A percentile compares a stretch with the other conserved stretches of the same genome.
phyloP scores from a whole-genome alignment of 2,888 invertebrate genomes.

The Aradus depressus region DNA sequence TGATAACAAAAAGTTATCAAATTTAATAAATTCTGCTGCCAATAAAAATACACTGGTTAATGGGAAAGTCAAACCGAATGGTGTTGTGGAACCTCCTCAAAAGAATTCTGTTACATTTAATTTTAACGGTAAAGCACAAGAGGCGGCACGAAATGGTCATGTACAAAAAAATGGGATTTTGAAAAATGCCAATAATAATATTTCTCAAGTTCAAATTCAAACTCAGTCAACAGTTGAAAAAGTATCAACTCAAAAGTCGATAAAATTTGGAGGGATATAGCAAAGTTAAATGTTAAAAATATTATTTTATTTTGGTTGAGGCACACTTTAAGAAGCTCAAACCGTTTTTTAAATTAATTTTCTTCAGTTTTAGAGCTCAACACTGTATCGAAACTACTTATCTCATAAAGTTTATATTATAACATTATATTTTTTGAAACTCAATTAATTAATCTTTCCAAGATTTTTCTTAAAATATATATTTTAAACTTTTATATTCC shows the following conservation, averaged over 20 bases:
- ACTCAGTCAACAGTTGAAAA: conserved; percentile 15
- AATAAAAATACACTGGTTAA: conserved; percentile 11
- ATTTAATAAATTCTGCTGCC: conserved; percentile 17
- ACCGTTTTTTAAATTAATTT: too few species aligned
- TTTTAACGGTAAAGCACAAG: conserved; percentile 23
- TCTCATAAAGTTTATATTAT: too few species aligned
- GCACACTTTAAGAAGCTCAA: conserved; percentile 7
- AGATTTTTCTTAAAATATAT: too few species aligned
- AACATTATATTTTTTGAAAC: too few species aligned
- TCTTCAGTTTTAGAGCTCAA: too few species aligned
- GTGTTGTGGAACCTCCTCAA: conserved; percentile 17
- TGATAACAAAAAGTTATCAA: conserved; percentile 22
- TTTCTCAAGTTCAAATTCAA: conserved; percentile 28
- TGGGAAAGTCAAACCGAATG: conserved; percentile 17
- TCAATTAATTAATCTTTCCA: too few species aligned
- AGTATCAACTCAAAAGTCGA: conserved; percentile 25
- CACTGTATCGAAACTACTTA: too few species aligned
- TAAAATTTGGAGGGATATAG: conserved; percentile 30
- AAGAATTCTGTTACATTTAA: conserved; percentile 29
- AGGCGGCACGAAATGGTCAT: conserved; percentile 18
- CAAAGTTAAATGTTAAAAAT: neutral
- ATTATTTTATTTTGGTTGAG: conserved; percentile 1
- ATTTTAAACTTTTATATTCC: too few species aligned
- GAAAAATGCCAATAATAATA: conserved; percentile 38
- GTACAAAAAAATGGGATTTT: conserved; percentile 42